phyloP scores from a whole-genome alignment of 64 coral and sea anemone species.

The Porites australiensis region DNA sequence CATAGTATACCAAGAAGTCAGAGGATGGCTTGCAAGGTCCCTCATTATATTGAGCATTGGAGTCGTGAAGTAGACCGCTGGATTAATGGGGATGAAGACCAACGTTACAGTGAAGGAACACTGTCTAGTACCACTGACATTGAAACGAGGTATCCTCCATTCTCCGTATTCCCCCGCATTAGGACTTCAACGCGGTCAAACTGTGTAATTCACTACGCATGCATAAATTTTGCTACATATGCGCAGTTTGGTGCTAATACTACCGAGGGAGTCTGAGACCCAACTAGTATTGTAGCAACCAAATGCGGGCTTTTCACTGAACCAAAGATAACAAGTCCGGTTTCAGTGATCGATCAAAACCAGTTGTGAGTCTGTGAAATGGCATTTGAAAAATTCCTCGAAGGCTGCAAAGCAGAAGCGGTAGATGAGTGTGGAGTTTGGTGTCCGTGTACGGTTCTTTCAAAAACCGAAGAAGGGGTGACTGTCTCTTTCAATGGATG shows the following conservation, averaged over 20 bases:
- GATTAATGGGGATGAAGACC: too few species aligned
- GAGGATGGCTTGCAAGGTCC: too few species aligned
- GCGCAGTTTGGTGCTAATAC: not conserved
- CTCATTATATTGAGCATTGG: too few species aligned
- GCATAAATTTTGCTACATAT: not conserved
- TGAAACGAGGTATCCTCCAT: too few species aligned
- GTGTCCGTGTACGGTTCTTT: not conserved
- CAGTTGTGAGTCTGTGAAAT: not conserved
- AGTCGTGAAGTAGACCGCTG: too few species aligned
- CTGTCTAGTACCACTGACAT: too few species aligned
- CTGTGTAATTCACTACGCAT: not conserved
- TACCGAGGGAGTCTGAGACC: not conserved
- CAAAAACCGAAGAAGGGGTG: not conserved
- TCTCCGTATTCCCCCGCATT: too few species aligned
- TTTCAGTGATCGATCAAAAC: not conserved
- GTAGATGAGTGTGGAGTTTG: not conserved
- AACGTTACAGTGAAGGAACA: too few species aligned
- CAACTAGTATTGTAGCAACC: not conserved
- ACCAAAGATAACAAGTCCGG: not conserved
- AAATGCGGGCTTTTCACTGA: constrained; percentile 21
- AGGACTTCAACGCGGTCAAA: too few species aligned
- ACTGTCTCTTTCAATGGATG: not conserved
- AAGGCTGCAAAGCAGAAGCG: not conserved
- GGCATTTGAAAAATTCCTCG: not conserved
- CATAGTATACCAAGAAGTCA: too few species aligned